Conservation (phyloP, 2,797 vertebrate species). For the Galago senegalensis region DNA sequence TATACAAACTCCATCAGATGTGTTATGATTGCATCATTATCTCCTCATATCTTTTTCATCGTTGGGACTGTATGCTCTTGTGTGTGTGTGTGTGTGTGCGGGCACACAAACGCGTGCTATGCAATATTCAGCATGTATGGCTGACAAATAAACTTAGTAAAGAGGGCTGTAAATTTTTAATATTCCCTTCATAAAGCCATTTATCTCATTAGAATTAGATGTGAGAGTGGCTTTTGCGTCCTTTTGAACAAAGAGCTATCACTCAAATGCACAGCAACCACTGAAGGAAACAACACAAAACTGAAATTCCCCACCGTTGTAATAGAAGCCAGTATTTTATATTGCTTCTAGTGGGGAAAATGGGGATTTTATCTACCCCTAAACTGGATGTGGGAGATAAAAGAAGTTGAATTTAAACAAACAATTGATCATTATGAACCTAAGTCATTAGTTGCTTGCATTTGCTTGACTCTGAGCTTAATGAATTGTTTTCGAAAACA, state of each 20-base stretch:
- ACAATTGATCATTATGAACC: background rate
- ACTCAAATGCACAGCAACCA: constrained; percentile 73
- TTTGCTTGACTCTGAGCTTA: constrained; percentile 29
- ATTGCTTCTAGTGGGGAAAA: background rate
- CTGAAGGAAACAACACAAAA: constrained; percentile 62
- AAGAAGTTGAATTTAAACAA: constrained; percentile 41
- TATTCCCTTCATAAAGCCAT: constrained; percentile 86
- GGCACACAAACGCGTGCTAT: constrained; percentile 72
- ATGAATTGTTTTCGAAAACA: constrained; percentile 60
- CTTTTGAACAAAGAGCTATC: constrained; percentile 84
- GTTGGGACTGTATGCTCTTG: constrained; percentile 82
- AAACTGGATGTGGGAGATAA: constrained; percentile 22
- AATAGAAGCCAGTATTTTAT: constrained; percentile 4
- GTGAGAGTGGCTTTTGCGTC: constrained; percentile 74
- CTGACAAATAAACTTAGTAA: constrained; percentile 89
- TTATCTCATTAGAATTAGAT: constrained; percentile 88
- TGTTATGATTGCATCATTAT: constrained; percentile 89
- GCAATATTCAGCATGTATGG: constrained; percentile 88
- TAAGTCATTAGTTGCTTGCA: background rate
- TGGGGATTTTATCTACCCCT: background rate
- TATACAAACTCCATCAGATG: constrained; percentile 88
- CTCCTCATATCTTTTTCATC: constrained; percentile 90
- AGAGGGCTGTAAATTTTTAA: constrained; percentile 91
- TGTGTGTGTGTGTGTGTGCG: background rate
- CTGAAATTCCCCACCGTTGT: background rate